Conservation (phyloP, 2,888 invertebrate genomes). For the Amblyteles armatorius region DNA sequence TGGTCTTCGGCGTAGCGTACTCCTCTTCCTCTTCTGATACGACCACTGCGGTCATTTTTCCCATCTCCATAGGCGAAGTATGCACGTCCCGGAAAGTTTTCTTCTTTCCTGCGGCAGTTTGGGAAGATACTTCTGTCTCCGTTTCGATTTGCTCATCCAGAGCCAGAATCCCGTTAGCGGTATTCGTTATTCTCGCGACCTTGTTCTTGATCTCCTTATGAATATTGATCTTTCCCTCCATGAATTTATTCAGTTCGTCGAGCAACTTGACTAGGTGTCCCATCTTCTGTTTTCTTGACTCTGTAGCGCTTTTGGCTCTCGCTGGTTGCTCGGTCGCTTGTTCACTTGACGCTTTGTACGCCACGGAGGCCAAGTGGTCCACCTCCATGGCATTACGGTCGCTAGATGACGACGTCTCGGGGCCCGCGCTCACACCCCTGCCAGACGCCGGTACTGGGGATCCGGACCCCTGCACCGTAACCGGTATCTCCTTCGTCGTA, state of each 20-base stretch:
- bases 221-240: background rate
- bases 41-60: background rate
- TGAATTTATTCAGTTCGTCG: conserved; percentile 2
- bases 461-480: no score
- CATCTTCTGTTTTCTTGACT: background rate
- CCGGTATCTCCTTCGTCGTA: no score
- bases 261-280: background rate
- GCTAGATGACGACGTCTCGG: no score
- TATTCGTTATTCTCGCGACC: conserved; percentile 11
- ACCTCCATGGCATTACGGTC: background rate
- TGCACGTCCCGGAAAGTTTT: background rate
- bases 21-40: background rate
- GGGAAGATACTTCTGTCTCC: background rate
- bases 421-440: no score
- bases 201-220: conserved; percentile 19
- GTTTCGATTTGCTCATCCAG: background rate
- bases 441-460: no score
- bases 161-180: background rate
- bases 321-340: no score
- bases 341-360: background rate
- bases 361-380: conserved; percentile 14
- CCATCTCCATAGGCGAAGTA: background rate
- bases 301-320: background rate
- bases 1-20: background rate
- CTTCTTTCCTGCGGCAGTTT: background rate